Evolutionary conservation across 2,113 vertebrate species (phyloP).

Genomic region (Penelope pileata): DNA sequence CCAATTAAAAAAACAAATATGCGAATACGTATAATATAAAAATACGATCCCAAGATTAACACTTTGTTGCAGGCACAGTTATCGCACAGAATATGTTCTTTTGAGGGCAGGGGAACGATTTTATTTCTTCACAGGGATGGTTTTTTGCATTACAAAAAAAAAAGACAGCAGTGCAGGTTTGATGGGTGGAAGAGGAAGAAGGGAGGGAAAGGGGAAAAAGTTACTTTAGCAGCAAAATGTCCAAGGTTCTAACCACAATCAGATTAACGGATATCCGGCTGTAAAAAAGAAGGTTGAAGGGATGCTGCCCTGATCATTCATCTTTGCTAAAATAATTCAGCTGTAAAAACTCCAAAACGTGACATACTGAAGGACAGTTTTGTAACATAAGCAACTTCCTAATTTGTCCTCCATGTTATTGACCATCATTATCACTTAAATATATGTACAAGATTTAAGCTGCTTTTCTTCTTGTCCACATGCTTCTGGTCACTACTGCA

Average conservation of each 20-base stretch:
- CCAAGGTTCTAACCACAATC: constrained; percentile 81
- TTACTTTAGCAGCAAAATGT: constrained; percentile 84
- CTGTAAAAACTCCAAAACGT: constrained; percentile 67
- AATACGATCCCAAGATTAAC: constrained; percentile 79
- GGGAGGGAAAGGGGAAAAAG: not conserved
- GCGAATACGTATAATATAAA: constrained; percentile 79
- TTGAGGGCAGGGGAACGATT: constrained; percentile 67
- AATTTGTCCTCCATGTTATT: constrained; percentile 69
- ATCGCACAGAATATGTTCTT: constrained; percentile 74
- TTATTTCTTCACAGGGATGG: constrained; percentile 49
- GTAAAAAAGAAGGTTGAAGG: constrained; percentile 66
- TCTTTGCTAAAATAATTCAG: constrained; percentile 66
- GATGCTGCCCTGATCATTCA: constrained; percentile 71
- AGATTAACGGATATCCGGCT: constrained; percentile 77
- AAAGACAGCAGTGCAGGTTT: constrained; percentile 76
- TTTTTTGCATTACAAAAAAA: constrained; percentile 71
- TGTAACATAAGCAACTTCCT: constrained; percentile 64
- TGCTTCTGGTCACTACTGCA: constrained; percentile 6
- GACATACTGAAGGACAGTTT: constrained; percentile 65
- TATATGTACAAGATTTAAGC: constrained; percentile 83
- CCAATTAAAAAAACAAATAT: constrained; percentile 79
- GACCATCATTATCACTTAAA: constrained; percentile 79
- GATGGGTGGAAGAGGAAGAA: constrained; percentile 26
- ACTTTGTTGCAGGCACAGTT: constrained; percentile 82
- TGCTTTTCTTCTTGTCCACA: constrained; percentile 39